A percentile compares a stretch with the other conserved stretches of the same genome.
Conservation (phyloP, 2,113 vertebrate genomes). For the Carollia perspicillata region DNA sequence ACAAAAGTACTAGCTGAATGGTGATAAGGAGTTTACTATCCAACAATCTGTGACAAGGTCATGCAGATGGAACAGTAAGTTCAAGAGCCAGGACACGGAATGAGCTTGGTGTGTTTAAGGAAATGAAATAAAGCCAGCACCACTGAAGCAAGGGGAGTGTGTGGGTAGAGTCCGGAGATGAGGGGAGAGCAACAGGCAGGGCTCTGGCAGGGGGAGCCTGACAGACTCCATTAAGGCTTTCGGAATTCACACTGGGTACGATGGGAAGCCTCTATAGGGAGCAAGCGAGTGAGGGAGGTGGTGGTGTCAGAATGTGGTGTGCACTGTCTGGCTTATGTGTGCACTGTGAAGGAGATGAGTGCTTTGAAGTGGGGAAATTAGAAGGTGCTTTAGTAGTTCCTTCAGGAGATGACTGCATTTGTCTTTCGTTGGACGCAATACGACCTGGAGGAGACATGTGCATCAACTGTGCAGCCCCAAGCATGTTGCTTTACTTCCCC, state of each 20-base stretch:
- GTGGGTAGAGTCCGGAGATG: not conserved
- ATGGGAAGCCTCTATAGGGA: not conserved
- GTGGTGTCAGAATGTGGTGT: not conserved
- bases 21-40: not conserved
- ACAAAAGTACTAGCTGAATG: not conserved
- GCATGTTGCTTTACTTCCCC: not conserved
- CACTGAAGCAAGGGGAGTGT: rapidly evolving
- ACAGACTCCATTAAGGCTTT: not conserved
- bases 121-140: not conserved
- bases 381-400: not conserved
- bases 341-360: not conserved
- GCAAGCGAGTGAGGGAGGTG: too few species aligned
- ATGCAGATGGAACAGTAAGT: not conserved
- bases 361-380: not conserved
- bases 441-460: not conserved
- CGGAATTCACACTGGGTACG: not conserved
- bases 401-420: not conserved
- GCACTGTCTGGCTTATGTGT: not conserved
- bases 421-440: not conserved
- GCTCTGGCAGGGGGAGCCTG: not conserved
- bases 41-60: not conserved
- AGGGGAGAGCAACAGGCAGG: not conserved
- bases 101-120: not conserved
- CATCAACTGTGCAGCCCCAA: not conserved
- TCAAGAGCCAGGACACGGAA: not conserved